Evolutionary conservation across 2,888 invertebrate species (phyloP).

Genomic region (Temnothorax ravouxi): DNA sequence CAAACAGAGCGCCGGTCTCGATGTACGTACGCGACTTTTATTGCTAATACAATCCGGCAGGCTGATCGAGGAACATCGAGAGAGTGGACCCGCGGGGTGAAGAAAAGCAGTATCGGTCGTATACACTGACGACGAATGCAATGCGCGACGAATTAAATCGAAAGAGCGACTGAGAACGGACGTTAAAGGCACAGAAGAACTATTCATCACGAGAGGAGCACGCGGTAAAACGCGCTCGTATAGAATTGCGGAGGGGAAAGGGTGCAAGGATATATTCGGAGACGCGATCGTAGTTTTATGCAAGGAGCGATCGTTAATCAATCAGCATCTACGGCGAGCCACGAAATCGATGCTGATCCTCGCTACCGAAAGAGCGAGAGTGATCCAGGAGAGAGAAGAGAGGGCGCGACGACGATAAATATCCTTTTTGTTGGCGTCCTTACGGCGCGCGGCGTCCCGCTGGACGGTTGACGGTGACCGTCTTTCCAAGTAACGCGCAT

Average conservation of each 20-base stretch:
- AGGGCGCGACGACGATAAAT: constrained; percentile 79
- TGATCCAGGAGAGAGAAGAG: constrained; percentile 69
- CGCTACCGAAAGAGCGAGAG: constrained; percentile 69
- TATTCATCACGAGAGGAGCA: constrained; percentile 68
- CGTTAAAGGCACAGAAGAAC: constrained; percentile 49
- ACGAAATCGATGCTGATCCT: constrained; percentile 65
- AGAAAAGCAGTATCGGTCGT: constrained; percentile 50
- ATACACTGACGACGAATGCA: constrained; percentile 36
- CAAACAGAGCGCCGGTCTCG: constrained; percentile 33
- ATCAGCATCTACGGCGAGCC: constrained; percentile 74
- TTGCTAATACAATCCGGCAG: constrained; percentile 79
- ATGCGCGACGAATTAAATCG: constrained; percentile 39
- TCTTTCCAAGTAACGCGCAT: constrained; percentile 78
- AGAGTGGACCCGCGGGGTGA: constrained; percentile 30
- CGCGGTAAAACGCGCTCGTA: constrained; percentile 65
- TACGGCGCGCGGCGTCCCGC: constrained; percentile 66
- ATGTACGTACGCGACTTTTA: constrained; percentile 74
- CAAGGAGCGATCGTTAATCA: constrained; percentile 83
- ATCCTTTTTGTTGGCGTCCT: constrained; percentile 79
- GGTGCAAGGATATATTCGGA: constrained; percentile 61
- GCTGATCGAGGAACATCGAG: constrained; percentile 53
- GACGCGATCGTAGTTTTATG: constrained; percentile 79
- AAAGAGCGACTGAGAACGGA: constrained; percentile 8
- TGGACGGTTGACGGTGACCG: constrained; percentile 63
- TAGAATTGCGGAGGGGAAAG: constrained; percentile 25